A percentile compares a stretch with the other conserved stretches of the same genome.
Conservation (phyloP, 2,113 vertebrate species). For the Ctenodactylus gundi region DNA sequence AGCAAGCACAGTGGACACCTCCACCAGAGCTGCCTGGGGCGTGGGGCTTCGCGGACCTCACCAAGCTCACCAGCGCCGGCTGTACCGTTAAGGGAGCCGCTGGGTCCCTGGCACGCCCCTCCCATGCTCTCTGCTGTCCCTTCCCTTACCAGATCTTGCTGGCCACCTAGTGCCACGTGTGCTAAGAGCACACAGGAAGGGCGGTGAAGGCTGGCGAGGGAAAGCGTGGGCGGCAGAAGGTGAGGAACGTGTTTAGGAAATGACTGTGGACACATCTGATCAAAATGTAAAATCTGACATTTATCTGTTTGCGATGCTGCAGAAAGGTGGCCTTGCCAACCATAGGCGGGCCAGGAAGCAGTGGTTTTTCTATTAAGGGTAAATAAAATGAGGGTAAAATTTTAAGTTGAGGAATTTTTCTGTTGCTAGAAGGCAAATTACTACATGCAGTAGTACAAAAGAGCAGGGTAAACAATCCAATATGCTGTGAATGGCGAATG, state of each 20-base stretch:
- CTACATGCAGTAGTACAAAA: slow-evolving; percentile 80
- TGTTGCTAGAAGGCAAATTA: slow-evolving; percentile 85
- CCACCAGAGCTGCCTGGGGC: neutral
- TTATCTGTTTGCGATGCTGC: slow-evolving; percentile 74
- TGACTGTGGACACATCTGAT: slow-evolving; percentile 75
- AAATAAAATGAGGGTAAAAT: slow-evolving; percentile 81
- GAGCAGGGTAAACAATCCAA: slow-evolving; percentile 83
- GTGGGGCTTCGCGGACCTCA: neutral
- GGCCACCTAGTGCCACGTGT: slow-evolving; percentile 57
- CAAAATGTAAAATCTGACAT: slow-evolving; percentile 79
- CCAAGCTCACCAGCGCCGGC: neutral
- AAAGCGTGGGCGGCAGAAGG: slow-evolving; percentile 63
- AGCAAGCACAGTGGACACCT: neutral
- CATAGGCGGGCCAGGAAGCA: slow-evolving; percentile 61
- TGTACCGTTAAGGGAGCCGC: neutral
- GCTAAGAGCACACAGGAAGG: slow-evolving; percentile 47
- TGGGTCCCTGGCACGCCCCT: neutral
- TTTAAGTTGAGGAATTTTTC: slow-evolving; percentile 83
- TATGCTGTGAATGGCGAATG: slow-evolving; percentile 82
- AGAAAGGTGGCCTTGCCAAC: slow-evolving; percentile 51
- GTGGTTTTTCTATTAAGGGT: slow-evolving; percentile 75
- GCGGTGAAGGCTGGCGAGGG: slow-evolving; percentile 27
- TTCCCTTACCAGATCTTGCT: slow-evolving; percentile 24
- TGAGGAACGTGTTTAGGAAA: slow-evolving; percentile 76
- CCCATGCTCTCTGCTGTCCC: neutral